Percentiles rank a stretch among this genome's conserved stretches.
Conservation (phyloP, 2,797 vertebrate species). For the Sebastes diaconus region DNA sequence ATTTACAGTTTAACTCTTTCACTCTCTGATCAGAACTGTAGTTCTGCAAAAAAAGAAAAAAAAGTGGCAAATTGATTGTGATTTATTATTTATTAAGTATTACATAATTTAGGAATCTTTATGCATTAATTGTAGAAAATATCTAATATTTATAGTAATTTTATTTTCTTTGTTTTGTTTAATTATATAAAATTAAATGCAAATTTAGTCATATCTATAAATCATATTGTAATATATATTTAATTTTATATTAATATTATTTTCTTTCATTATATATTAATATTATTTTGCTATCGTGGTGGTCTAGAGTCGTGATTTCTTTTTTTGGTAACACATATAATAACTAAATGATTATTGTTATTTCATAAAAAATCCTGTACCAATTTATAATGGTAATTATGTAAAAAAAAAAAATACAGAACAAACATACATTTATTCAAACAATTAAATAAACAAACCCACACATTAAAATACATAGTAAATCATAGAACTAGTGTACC, state of each 20-base stretch:
- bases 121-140: neutral
- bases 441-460: no score
- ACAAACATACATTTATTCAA: no score
- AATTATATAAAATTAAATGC: neutral
- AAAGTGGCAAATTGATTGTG: neutral
- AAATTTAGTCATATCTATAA: neutral
- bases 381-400: no score
- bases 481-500: neutral
- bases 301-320: no score
- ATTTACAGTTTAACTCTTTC: neutral
- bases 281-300: no score
- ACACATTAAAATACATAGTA: neutral
- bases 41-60: neutral
- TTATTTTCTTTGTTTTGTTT: neutral
- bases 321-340: no score
- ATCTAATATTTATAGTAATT: neutral
- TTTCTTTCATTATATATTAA: no score
- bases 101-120: neutral
- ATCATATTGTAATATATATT: neutral
- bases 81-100: neutral
- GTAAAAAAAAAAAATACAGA: no score
- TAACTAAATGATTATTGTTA: no score
- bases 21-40: neutral
- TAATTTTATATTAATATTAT: neutral
- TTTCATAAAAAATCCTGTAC: no score